Evolutionary conservation across 2,888 invertebrate species (phyloP).

Genomic region (Sclerodermus sp.): DNA sequence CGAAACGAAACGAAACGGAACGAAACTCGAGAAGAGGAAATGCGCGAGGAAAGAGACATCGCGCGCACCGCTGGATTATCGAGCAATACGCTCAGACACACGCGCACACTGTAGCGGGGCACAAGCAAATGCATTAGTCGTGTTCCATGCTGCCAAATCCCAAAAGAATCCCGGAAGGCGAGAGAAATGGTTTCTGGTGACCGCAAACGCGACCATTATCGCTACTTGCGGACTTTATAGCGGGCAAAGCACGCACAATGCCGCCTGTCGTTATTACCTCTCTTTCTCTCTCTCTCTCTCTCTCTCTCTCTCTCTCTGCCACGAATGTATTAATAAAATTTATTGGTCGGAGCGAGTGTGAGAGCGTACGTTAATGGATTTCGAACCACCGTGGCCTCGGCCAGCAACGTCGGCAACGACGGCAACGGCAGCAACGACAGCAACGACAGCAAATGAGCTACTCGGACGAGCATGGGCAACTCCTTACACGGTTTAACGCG

Average conservation of each 20-base stretch:
- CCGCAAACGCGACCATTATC: constrained; percentile 40
- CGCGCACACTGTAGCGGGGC: too few relatives aligned
- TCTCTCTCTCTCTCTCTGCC: constrained; percentile 18
- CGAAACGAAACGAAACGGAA: background rate
- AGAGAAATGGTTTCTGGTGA: constrained; percentile 27
- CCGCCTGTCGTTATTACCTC: constrained; percentile 43
- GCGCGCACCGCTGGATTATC: too few relatives aligned
- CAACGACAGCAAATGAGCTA: constrained; percentile 31
- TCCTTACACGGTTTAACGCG: constrained; percentile 34
- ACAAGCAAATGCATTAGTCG: constrained; percentile 36
- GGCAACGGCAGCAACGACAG: constrained; percentile 21
- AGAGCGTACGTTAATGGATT: constrained; percentile 50
- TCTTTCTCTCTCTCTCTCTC: constrained; percentile 3
- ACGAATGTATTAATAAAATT: constrained; percentile 54
- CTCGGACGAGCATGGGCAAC: constrained; percentile 22
- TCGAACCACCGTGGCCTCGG: constrained; percentile 39
- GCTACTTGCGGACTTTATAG: constrained; percentile 38
- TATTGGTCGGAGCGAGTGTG: constrained; percentile 44
- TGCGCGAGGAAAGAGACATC: background rate
- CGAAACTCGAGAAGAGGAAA: background rate
- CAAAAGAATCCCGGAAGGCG: constrained; percentile 41
- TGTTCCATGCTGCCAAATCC: constrained; percentile 22
- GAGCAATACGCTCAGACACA: too few relatives aligned
- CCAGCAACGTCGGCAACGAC: constrained; percentile 21
- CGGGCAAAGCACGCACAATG: constrained; percentile 29